Evolutionary conservation across 2,888 invertebrate genomes (phyloP).

Genomic region (Eubasilissa splendida): DNA sequence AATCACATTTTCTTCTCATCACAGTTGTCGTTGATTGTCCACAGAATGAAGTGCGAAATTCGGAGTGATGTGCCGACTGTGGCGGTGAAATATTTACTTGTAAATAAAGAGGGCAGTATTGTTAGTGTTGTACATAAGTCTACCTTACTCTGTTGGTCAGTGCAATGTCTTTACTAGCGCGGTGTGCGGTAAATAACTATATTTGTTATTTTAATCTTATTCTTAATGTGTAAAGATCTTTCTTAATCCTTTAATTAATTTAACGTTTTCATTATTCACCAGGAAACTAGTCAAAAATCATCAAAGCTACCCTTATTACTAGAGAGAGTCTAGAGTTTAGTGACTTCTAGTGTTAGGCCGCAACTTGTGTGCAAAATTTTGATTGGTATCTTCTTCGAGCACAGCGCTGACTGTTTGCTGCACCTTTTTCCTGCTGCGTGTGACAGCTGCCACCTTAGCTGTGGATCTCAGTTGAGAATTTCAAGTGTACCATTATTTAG

Average conservation of each 20-base stretch:
- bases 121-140: conserved; percentile 14
- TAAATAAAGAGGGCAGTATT: not conserved
- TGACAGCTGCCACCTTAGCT: not conserved
- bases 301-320: conserved; percentile 44
- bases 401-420: not conserved
- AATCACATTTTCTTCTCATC: too few relatives aligned
- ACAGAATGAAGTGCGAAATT: too few relatives aligned
- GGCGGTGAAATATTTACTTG: not conserved
- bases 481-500: conserved; percentile 9
- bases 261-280: conserved; percentile 38
- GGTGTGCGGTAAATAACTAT: conserved; percentile 9
- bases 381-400: not conserved
- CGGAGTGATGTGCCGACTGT: not conserved
- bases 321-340: conserved; percentile 37
- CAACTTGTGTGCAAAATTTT: not conserved
- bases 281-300: conserved; percentile 49
- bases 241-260: conserved; percentile 36
- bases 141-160: conserved; percentile 15
- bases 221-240: conserved; percentile 27
- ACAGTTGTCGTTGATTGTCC: too few relatives aligned
- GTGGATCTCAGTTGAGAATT: conserved; percentile 5
- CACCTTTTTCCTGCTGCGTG: too few relatives aligned
- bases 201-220: conserved; percentile 29
- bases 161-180: conserved; percentile 24
- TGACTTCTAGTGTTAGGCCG: conserved; percentile 22